A percentile compares a stretch with the other conserved stretches of the same genome.
phyloP scores from a whole-genome alignment of 2,888 invertebrate species.

The Eumacrocentrus americanus region DNA sequence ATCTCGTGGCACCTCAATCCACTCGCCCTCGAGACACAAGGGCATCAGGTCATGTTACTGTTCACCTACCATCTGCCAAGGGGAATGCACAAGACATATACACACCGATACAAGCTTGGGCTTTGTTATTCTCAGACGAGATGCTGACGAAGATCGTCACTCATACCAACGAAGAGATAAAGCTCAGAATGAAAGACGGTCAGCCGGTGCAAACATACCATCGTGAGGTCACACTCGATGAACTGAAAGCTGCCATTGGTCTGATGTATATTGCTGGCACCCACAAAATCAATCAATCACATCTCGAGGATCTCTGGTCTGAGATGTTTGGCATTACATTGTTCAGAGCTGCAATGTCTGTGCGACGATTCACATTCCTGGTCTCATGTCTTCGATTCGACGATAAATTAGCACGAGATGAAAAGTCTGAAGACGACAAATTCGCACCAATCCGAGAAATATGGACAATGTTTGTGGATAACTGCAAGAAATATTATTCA shows the following conservation, averaged over 20 bases:
- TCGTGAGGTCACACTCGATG: not conserved
- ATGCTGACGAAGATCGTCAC: not conserved
- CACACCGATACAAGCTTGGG: too few relatives aligned
- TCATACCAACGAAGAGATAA: not conserved
- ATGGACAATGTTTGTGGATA: constrained; percentile 37
- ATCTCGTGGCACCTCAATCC: too few relatives aligned
- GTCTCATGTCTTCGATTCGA: constrained; percentile 34
- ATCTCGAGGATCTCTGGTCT: constrained; percentile 28
- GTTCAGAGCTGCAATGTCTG: constrained; percentile 33
- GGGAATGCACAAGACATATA: too few relatives aligned
- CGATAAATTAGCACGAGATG: constrained; percentile 31
- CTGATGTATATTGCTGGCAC: constrained; percentile 28
- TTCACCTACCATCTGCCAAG: too few relatives aligned
- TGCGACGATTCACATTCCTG: constrained; percentile 32
- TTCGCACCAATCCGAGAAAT: constrained; percentile 39
- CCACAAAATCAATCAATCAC: constrained; percentile 21
- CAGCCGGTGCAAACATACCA: not conserved
- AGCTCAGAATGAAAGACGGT: not conserved
- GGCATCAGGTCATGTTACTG: too few relatives aligned
- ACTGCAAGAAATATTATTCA: constrained; percentile 36
- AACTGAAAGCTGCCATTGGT: constrained; percentile 28
- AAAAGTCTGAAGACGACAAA: constrained; percentile 32
- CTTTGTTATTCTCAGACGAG: not conserved
- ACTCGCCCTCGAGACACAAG: too few relatives aligned
- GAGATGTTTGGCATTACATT: not conserved